phyloP scores from a whole-genome alignment of 1,140 invertebrate species.

The Eriosoma lanigerum region DNA sequence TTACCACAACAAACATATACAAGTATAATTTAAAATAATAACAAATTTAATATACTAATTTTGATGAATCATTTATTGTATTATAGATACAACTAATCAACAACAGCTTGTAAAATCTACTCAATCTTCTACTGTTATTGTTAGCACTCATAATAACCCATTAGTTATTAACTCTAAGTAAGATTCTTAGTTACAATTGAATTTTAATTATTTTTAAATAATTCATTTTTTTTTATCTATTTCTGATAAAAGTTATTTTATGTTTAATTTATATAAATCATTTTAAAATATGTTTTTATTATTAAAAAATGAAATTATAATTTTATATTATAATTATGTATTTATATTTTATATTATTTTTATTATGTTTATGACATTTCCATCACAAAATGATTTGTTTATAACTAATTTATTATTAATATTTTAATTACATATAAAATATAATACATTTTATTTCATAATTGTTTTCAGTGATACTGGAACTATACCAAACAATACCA shows the following conservation, averaged over 20 bases:
- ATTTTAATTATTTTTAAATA: not conserved
- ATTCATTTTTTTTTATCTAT: not conserved
- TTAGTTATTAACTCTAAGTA: slow-evolving; percentile 35
- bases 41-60: not conserved
- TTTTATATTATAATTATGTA: too few species aligned
- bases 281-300: too few species aligned
- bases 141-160: slow-evolving; percentile 35
- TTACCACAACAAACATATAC: slow-evolving; percentile 26
- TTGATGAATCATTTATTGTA: not conserved
- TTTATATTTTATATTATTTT: too few species aligned
- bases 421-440: too few species aligned
- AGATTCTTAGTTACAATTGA: not conserved
- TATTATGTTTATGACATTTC: too few species aligned
- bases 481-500: not conserved
- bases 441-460: too few species aligned
- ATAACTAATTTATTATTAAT: too few species aligned
- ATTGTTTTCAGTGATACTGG: slow-evolving; percentile 27
- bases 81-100: slow-evolving; percentile 22
- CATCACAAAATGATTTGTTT: too few species aligned
- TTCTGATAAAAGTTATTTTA: not conserved
- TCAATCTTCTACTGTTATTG: slow-evolving; percentile 43
- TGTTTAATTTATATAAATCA: not conserved
- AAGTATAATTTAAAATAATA: slow-evolving; percentile 34
- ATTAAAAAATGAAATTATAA: too few species aligned
- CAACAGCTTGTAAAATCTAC: slow-evolving; percentile 10